Evolutionary conservation across 2,888 invertebrate species (phyloP).

Genomic region (Cryptocephalus moraei): DNA sequence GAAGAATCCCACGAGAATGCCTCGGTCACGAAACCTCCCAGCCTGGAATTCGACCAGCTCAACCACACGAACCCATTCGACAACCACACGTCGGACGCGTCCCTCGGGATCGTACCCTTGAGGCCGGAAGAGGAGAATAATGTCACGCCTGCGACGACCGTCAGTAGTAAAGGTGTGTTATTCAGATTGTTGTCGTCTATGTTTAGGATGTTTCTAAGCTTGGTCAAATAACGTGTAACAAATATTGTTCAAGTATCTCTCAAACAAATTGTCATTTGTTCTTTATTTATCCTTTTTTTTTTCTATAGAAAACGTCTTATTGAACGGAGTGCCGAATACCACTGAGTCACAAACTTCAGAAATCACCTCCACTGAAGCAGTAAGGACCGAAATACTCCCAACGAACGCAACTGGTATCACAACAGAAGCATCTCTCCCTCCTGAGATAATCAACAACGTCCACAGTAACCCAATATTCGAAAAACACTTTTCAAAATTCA

Average conservation of each 20-base stretch:
- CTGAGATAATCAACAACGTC: constrained; percentile 30
- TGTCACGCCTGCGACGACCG: constrained; percentile 2
- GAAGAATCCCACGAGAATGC: constrained; percentile 20
- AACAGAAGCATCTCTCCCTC: constrained; percentile 16
- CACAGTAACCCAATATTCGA: constrained; percentile 30
- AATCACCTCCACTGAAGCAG: constrained; percentile 1
- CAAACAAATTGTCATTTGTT: no score
- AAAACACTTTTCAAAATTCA: constrained; percentile 2
- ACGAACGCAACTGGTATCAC: neutral
- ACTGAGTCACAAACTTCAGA: neutral
- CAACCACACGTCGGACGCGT: constrained; percentile 23
- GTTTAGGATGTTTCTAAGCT: no score
- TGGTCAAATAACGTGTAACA: no score
- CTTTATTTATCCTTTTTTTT: no score
- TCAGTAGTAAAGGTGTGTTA: neutral
- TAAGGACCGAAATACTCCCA: neutral
- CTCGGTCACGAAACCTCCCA: constrained; percentile 24
- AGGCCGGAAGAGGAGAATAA: constrained; percentile 6
- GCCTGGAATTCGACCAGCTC: constrained; percentile 42
- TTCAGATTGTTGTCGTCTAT: no score
- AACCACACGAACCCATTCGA: constrained; percentile 43
- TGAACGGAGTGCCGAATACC: neutral
- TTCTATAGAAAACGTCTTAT: no score
- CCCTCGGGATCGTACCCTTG: constrained; percentile 21
- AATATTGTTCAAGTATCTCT: no score